These are phyloP conservation scores for Poeciliopsis turneri DNA, from an alignment of 2,797 vertebrate genomes.

Conservation along the genomic window DNA sequence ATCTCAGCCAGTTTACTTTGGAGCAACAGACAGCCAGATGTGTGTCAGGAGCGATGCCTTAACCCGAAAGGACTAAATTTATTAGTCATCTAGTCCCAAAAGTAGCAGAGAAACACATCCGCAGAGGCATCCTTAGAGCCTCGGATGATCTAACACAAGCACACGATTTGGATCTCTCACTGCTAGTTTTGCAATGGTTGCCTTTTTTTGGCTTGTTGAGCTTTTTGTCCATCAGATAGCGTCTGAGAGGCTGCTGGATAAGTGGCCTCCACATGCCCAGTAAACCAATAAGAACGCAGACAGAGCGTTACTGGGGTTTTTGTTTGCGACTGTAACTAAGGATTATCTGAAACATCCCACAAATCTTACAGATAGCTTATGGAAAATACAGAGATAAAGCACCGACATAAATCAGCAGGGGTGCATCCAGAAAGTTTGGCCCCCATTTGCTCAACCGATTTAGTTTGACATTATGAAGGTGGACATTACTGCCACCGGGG, in stretches of 20 bases:
- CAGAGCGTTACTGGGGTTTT: slow-evolving; percentile 32
- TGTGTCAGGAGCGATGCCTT: neutral
- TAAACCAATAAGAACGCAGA: slow-evolving; percentile 1
- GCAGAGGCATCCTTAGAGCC: neutral
- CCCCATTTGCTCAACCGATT: neutral
- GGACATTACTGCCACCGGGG: neutral
- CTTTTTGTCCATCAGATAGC: slow-evolving; percentile 22
- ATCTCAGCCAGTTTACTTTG: slow-evolving; percentile 12
- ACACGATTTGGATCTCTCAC: neutral
- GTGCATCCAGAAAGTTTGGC: neutral
- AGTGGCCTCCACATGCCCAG: slow-evolving; percentile 8
- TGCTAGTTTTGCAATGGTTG: neutral
- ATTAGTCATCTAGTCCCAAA: slow-evolving; percentile 9
- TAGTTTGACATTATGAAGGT: neutral
- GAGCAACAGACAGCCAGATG: slow-evolving; percentile 7
- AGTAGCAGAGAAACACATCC: neutral
- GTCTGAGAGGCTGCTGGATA: slow-evolving; percentile 3
- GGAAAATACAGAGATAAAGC: slow-evolving; percentile 13
- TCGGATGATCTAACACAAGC: neutral
- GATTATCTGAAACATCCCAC: slow-evolving; percentile 9
- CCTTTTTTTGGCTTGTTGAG: slow-evolving; percentile 7
- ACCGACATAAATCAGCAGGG: neutral
- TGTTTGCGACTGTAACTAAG: slow-evolving; percentile 50
- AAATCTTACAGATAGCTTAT: slow-evolving; percentile 12
- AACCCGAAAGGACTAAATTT: neutral